Conservation (phyloP, 2,888 invertebrate species). For the Lasioglossum morio region DNA sequence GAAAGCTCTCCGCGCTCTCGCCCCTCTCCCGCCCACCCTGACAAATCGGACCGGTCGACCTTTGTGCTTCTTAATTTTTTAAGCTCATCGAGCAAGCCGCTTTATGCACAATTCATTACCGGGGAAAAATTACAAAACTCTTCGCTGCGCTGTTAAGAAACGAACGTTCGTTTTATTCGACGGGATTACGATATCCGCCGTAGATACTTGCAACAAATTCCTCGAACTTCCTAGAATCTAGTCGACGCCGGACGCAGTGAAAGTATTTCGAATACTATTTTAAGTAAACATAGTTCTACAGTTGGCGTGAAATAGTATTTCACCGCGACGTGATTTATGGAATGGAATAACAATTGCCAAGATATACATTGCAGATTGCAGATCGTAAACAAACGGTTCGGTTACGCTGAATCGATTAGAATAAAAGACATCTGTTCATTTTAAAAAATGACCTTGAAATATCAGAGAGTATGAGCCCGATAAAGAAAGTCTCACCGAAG, state of each 20-base stretch:
- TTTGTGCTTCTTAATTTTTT: not conserved
- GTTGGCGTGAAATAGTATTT: too few relatives aligned
- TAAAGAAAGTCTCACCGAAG: too few relatives aligned
- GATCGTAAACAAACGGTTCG: too few relatives aligned
- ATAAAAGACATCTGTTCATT: too few relatives aligned
- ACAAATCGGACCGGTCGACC: constrained; percentile 9
- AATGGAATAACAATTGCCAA: too few relatives aligned
- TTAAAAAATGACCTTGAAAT: too few relatives aligned
- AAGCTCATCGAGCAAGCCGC: not conserved
- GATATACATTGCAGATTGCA: too few relatives aligned
- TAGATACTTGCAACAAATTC: not conserved
- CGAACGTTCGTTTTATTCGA: not conserved
- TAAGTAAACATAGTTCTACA: too few relatives aligned
- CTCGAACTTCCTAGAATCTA: not conserved
- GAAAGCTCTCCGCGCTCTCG: not conserved
- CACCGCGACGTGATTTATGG: too few relatives aligned
- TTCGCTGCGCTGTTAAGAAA: not conserved
- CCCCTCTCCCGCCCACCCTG: not conserved
- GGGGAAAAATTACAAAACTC: not conserved
- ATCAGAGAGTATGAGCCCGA: too few relatives aligned
- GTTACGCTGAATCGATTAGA: too few relatives aligned
- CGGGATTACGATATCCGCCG: not conserved
- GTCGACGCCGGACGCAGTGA: not conserved
- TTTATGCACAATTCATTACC: not conserved
- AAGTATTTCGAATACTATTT: not conserved